Conservation (phyloP, 2,888 invertebrate species). For the Calliphora vomitoria region DNA sequence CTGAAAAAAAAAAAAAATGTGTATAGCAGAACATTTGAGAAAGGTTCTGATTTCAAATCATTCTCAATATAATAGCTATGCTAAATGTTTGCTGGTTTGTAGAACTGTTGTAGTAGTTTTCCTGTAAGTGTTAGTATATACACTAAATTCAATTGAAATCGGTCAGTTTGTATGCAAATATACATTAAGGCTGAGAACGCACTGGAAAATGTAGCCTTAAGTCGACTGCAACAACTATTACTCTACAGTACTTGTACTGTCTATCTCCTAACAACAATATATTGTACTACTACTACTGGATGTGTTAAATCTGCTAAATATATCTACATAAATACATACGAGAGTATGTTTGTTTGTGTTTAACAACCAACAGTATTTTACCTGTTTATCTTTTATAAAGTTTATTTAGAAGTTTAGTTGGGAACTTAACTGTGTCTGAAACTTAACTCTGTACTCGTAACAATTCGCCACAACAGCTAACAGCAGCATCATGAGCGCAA, state of each 20-base stretch:
- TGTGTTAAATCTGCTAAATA: conserved; percentile 6
- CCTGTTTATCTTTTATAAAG: conserved; percentile 33
- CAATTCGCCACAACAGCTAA: conserved; percentile 10
- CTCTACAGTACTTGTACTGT: neutral
- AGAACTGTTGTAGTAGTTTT: neutral
- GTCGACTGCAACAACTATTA: neutral
- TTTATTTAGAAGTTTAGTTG: conserved; percentile 39
- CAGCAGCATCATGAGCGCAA: neutral
- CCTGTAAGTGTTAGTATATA: neutral
- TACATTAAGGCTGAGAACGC: conserved; percentile 7
- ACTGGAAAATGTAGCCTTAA: neutral
- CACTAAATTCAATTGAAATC: conserved; percentile 39
- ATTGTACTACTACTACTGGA: conserved; percentile 19
- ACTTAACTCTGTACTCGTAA: neutral
- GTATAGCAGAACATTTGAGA: no score
- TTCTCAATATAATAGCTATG: no score
- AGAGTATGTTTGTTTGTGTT: neutral
- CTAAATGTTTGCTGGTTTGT: no score
- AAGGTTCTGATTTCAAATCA: no score
- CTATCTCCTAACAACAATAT: neutral
- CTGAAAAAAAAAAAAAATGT: no score
- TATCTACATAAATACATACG: neutral
- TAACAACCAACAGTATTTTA: conserved; percentile 31
- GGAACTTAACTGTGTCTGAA: neutral
- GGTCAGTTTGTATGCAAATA: conserved; percentile 33